A percentile compares a stretch with the other conserved stretches of the same genome.
Conservation (phyloP, 1,140 invertebrate genomes). For the Ceratosolen solmsi region DNA sequence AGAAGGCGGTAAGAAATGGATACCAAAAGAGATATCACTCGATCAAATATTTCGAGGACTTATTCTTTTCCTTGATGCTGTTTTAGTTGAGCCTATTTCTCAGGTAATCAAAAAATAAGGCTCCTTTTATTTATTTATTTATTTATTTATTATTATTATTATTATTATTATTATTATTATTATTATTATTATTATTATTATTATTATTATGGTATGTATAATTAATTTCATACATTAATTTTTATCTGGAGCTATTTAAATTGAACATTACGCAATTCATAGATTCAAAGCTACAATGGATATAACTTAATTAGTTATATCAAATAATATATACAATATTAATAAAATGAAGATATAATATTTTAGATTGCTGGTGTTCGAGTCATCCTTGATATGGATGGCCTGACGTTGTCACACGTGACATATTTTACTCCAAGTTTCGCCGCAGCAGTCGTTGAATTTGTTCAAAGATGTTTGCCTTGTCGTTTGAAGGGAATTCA, state of each 20-base stretch:
- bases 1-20: slow-evolving; percentile 78
- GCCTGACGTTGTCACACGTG: slow-evolving; percentile 78
- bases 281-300: not conserved
- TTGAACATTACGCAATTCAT: no score
- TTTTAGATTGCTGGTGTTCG: slow-evolving; percentile 73
- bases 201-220: no score
- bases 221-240: no score
- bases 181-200: no score
- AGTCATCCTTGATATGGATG: slow-evolving; percentile 81
- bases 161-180: no score
- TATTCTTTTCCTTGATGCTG: slow-evolving; percentile 76
- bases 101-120: slow-evolving; percentile 68
- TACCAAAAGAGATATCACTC: slow-evolving; percentile 75
- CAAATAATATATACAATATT: no score
- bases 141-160: no score
- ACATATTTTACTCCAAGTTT: slow-evolving; percentile 82
- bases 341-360: not conserved
- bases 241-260: no score
- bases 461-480: slow-evolving; percentile 81
- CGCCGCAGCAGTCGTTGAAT: slow-evolving; percentile 78
- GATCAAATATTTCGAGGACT: slow-evolving; percentile 77
- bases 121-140: no score
- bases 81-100: slow-evolving; percentile 77
- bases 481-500: slow-evolving; percentile 81
- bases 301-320: no score